Evolutionary conservation across 2,113 vertebrate genomes (phyloP).

Genomic region (Callipepla californica): DNA sequence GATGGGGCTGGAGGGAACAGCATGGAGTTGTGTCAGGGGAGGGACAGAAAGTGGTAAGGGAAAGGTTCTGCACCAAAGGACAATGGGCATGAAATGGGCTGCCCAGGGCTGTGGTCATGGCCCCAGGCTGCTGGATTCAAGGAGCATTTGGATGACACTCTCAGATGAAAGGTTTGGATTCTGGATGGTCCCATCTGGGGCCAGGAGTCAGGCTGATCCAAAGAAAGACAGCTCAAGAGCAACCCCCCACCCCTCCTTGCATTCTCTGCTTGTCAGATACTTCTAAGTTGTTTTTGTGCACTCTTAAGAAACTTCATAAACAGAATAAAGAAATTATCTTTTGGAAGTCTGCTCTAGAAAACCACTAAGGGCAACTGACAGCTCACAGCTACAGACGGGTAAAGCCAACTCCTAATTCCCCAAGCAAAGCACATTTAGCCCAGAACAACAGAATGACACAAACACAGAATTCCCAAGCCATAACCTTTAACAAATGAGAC

Average conservation of each 20-base stretch:
- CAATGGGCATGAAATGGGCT: neutral
- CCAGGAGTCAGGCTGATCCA: neutral
- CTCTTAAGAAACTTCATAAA: neutral
- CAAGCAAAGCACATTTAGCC: neutral
- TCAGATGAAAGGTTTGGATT: neutral
- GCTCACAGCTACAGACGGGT: neutral
- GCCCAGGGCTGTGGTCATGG: neutral
- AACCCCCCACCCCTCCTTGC: accelerated
- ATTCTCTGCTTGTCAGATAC: neutral
- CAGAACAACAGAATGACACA: neutral
- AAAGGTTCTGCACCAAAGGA: neutral
- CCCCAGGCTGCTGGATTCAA: neutral
- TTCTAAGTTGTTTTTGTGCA: neutral
- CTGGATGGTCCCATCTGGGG: too few species aligned
- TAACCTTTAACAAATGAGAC: neutral
- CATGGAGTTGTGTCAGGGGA: neutral
- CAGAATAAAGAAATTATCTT: neutral
- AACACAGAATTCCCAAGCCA: neutral
- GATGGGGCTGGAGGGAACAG: neutral
- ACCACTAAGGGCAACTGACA: neutral
- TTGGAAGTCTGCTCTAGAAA: neutral
- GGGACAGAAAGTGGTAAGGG: neutral
- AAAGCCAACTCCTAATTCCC: neutral
- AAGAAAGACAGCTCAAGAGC: neutral
- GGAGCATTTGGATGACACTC: neutral